phyloP scores from a whole-genome alignment of 2,797 vertebrate genomes.

The Pelobates cultripes region DNA sequence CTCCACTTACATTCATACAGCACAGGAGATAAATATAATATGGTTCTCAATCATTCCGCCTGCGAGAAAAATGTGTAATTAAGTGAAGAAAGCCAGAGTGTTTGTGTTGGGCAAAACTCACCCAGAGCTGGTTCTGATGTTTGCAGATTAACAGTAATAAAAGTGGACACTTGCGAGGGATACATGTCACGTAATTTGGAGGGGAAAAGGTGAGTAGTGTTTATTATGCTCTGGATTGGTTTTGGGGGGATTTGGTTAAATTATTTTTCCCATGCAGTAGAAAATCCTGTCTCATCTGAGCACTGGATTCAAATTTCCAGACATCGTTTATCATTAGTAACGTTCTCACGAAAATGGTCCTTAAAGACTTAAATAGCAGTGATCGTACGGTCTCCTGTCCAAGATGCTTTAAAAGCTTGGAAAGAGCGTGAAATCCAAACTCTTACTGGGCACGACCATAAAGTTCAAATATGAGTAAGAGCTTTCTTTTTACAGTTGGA shows the following conservation, averaged over 20 bases:
- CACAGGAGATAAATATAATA: background rate
- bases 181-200: background rate
- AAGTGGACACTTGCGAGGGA: slow-evolving; percentile 4
- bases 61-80: background rate
- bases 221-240: background rate
- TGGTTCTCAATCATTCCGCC: background rate
- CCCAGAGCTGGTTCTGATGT: slow-evolving; percentile 1
- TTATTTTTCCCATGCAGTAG: slow-evolving; percentile 9
- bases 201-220: slow-evolving; percentile 24
- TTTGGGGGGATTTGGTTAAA: slow-evolving; percentile 23
- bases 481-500: slow-evolving; percentile 23
- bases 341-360: slow-evolving; percentile 34
- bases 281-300: slow-evolving; percentile 34
- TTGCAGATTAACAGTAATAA: slow-evolving; percentile 9
- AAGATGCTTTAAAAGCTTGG: slow-evolving; percentile 32
- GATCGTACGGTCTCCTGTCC: slow-evolving; percentile 17
- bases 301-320: slow-evolving; percentile 44
- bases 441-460: slow-evolving; percentile 21
- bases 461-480: slow-evolving; percentile 49
- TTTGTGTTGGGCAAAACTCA: background rate
- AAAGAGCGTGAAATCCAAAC: slow-evolving; percentile 31
- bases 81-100: background rate
- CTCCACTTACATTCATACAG: background rate
- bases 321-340: slow-evolving; percentile 40
- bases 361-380: slow-evolving; percentile 37